Evolutionary conservation across 2,888 invertebrate species (phyloP).

Genomic region (Eupsilia transversa): DNA sequence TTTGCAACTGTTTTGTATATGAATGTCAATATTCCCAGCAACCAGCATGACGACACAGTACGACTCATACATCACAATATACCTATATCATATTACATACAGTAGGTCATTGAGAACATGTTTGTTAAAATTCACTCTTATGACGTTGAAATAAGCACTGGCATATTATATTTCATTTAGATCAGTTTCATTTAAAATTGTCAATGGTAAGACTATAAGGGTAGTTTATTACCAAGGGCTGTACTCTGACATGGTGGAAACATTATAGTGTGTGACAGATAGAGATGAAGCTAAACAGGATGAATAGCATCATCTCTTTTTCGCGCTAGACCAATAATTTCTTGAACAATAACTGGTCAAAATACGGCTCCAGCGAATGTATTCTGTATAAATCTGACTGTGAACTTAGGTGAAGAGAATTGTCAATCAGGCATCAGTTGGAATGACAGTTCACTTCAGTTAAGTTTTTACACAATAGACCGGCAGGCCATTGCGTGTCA

Average conservation of each 20-base stretch:
- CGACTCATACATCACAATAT: constrained; percentile 46
- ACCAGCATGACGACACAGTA: constrained; percentile 56
- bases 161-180: not conserved
- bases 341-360: not conserved
- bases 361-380: not conserved
- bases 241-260: not conserved
- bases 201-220: not conserved
- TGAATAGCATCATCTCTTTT: not conserved
- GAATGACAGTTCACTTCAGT: not conserved
- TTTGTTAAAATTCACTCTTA: not conserved
- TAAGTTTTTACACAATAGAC: not conserved
- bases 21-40: constrained; percentile 42
- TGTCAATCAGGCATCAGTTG: too few species aligned
- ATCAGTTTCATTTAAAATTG: not conserved
- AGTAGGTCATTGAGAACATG: not conserved
- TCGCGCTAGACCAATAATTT: not conserved
- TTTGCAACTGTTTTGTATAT: constrained; percentile 2
- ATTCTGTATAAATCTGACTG: not conserved
- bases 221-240: not conserved
- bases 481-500: not conserved
- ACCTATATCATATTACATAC: constrained; percentile 36
- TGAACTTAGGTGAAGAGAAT: not conserved
- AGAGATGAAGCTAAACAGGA: not conserved
- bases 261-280: not conserved
- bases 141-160: not conserved